A percentile compares a stretch with the other conserved stretches of the same genome.
These are phyloP conservation scores for Anastatus disparis DNA, from an alignment of 1,140 invertebrate genomes.

Conservation along the genomic window DNA sequence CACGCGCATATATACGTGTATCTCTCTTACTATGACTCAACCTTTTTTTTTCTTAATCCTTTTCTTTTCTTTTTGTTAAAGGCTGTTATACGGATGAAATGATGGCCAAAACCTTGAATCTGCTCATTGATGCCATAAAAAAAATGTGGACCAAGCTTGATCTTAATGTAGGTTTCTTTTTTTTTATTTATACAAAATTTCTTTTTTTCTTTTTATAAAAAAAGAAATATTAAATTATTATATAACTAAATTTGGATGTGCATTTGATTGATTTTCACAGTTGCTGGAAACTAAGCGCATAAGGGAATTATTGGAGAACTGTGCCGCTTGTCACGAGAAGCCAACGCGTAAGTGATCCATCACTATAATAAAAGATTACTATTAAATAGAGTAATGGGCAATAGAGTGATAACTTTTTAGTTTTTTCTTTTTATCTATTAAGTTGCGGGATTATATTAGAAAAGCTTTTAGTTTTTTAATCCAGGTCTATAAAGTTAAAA, in stretches of 20 bases:
- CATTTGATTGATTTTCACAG: slow-evolving; percentile 66
- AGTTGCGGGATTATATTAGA: no score
- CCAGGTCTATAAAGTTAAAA: no score
- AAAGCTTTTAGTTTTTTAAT: no score
- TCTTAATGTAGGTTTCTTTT: slow-evolving; percentile 63
- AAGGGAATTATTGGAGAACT: slow-evolving; percentile 79
- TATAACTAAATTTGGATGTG: no score
- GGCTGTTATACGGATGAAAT: slow-evolving; percentile 68
- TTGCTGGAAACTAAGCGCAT: slow-evolving; percentile 77
- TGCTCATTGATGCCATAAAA: slow-evolving; percentile 79
- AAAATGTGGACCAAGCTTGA: slow-evolving; percentile 76
- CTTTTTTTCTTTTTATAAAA: no score
- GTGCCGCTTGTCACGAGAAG: slow-evolving; percentile 73
- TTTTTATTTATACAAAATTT: not conserved
- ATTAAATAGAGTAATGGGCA: no score
- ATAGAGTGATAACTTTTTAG: no score
- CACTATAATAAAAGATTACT: no score
- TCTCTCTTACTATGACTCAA: not conserved
- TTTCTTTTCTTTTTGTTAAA: slow-evolving; percentile 56
- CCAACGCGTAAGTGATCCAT: slow-evolving; percentile 53
- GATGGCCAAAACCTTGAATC: slow-evolving; percentile 75
- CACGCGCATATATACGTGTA: not conserved
- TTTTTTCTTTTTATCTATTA: no score
- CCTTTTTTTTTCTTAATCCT: not conserved
- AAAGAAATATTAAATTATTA: no score